Evolutionary conservation across 53 echinoderm and acorn worm genomes (phyloP), one percentile per base, ranked within the genome.

Genomic region (Zoroaster sp.): DNA sequence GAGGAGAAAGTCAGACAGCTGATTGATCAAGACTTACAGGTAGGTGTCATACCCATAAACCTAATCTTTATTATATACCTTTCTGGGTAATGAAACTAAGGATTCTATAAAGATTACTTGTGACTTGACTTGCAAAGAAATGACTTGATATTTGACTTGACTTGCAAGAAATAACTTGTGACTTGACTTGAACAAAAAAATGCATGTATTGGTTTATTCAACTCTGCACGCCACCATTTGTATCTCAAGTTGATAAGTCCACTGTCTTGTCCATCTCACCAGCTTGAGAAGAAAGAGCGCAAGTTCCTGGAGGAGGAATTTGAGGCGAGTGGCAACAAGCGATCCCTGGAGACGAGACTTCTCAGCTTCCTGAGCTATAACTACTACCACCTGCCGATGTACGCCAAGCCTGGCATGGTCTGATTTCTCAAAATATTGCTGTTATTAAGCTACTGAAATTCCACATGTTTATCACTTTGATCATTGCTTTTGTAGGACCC

Each of bases 281-380:
- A 96, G 94, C 74, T 97, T 67, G 93, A 97, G 69, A 91, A 92
- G 70, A 89, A 89, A 66, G 97, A 97, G 66, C 94, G 97, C 40
- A 93, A 97, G 68, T 97, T 87, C 80, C 79, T 97, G 78, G 78
- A 86, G 36, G 94, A 94, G 41, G 92, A 95, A 69, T 95, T 93
- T 79, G 88, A 83, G 11, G 85, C 73, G 3, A 74, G 75, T 35
- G 91, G 97, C 47, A 92, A 89, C 83, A 97, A 95, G 90, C 89
- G 94, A 72, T 59, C 91, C n/a, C 94, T 95, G 43, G 97, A 97
- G 89, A 97, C 95, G 0, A 80, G 97, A 72, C 92, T 97, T 17
- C 92, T 97, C 7, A 97, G 97, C 88, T 97, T 97, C 91, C 82
- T 97, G 63, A 97, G 97, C 74, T 97, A 97, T 52, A 97, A 97